Evolutionary conservation across 2,888 invertebrate genomes (phyloP), one percentile per base, ranked within the genome.

Genomic region (Lasioglossum marginatum): DNA sequence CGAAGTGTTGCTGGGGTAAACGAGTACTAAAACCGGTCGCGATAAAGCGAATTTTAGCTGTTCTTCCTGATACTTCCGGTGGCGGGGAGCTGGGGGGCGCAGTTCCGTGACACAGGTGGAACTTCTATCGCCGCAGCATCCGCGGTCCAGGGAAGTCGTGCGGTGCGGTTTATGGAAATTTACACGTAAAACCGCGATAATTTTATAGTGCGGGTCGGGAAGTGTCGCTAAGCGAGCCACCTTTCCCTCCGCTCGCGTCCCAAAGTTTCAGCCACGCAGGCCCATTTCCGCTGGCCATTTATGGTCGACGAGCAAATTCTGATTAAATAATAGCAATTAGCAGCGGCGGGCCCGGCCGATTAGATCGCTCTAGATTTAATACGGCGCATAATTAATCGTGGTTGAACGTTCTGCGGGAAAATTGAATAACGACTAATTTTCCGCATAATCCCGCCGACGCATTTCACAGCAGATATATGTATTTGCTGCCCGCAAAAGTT

Each of bases 291-390:
- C 37, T n/a, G 43, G 71, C 72, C 68, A 66, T 87, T 86, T 83
- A 79, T 68, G 57, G 19, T 14, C 63, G 80, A 77, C 73, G 77
- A 79, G 77, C 79, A 82, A 87, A 87, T 87, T 86, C 75, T 82
- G 87, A 87, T 87, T 87, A 79, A 82, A 86, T 86, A 86, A 82
- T 77, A 66, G 76, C 74, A 87, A 86, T 87, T 87, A 83, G 52
- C 78, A 63, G 80, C 40, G 85, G 68, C 63, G 31, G 19, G 52
- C 14, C 60, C 12, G 43, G 43, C 27, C 74, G 81, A 85, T 85
- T 86, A 85, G 77, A 86, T 81, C 86, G 77, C 63, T 77, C 78
- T 75, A 73, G 86, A 86, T 85, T 85, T 78, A 86, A 86, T 85
- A 86, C 27, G 34, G 31, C 60, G 81, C 57, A 66, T 85, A 85